A percentile compares a stretch with the other conserved stretches of the same genome.
Evolutionary conservation across 2,888 invertebrate genomes (phyloP).

Genomic region (Cremastobaeus sp.): DNA sequence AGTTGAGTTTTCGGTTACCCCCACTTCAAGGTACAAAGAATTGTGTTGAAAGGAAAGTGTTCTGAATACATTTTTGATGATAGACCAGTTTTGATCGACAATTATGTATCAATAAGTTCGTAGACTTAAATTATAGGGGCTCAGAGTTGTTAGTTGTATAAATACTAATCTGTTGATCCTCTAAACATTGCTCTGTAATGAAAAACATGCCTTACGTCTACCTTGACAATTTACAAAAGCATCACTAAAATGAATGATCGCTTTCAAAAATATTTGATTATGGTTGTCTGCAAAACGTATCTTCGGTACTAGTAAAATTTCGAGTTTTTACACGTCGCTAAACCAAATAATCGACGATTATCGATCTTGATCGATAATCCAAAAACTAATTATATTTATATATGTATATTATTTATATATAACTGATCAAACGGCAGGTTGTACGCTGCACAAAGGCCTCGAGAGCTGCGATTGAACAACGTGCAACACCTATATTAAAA

Average conservation of each 20-base stretch:
- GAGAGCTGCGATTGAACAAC: constrained; percentile 8
- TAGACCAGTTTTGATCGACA: constrained; percentile 33
- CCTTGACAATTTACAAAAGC: constrained; percentile 26
- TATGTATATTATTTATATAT: too few species aligned
- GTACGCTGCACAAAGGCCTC: constrained; percentile 30
- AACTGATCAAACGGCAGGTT: background rate
- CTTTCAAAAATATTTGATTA: constrained; percentile 23
- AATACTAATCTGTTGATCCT: constrained; percentile 34
- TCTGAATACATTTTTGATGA: constrained; percentile 17
- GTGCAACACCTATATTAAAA: constrained; percentile 34
- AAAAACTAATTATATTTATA: too few species aligned
- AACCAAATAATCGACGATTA: background rate
- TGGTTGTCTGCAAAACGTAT: constrained; percentile 2
- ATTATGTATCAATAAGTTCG: background rate
- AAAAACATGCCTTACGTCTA: constrained; percentile 21
- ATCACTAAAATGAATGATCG: constrained; percentile 19
- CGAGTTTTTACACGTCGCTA: constrained; percentile 13
- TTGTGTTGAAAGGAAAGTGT: too few species aligned
- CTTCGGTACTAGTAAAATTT: constrained; percentile 2
- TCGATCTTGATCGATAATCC: background rate
- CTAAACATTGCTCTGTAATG: constrained; percentile 19
- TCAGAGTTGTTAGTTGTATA: constrained; percentile 20
- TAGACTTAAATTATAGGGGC: constrained; percentile 17
- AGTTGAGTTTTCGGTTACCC: too few species aligned
- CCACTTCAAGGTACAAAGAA: too few species aligned